phyloP scores from a whole-genome alignment of 2,113 vertebrate genomes.

The Herpetotheres cachinnans region DNA sequence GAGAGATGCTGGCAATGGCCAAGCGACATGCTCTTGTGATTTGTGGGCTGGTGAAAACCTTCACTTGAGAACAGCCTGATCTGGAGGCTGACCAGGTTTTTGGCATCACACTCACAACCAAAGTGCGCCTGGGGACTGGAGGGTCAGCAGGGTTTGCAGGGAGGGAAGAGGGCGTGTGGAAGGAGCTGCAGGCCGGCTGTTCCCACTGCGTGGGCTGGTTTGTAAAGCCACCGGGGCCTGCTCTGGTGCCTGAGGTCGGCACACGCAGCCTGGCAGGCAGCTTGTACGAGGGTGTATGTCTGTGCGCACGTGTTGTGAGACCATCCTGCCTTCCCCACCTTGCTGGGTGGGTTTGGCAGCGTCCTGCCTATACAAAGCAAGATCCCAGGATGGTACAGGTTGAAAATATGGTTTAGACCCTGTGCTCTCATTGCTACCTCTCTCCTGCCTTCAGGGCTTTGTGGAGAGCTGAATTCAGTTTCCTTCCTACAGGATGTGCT shows the following conservation, averaged over 20 bases:
- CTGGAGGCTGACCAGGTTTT: not conserved
- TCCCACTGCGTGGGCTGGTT: fast-evolving
- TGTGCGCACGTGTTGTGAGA: not conserved
- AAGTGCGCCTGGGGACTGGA: not conserved
- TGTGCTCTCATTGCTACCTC: not conserved
- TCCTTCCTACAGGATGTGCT: not conserved
- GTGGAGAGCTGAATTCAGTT: not conserved
- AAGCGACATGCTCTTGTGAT: fast-evolving
- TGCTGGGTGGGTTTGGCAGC: not conserved
- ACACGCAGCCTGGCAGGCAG: not conserved
- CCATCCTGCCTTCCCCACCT: not conserved
- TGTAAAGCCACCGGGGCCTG: not conserved
- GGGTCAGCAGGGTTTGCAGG: not conserved
- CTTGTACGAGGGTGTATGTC: fast-evolving
- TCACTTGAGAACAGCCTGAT: not conserved
- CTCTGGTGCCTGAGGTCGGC: too few species aligned
- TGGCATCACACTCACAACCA: fast-evolving
- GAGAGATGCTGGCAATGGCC: not conserved
- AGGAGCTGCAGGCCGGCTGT: not conserved
- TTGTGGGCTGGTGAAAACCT: not conserved
- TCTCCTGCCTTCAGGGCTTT: not conserved
- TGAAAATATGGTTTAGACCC: not conserved
- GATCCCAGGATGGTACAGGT: not conserved
- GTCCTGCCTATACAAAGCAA: not conserved
- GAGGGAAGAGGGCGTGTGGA: fast-evolving